Percentiles rank a stretch among this genome's conserved stretches.
phyloP scores from a whole-genome alignment of 37 sponge, comb jelly and placozoan species.

The Dysidea cf. avara region DNA sequence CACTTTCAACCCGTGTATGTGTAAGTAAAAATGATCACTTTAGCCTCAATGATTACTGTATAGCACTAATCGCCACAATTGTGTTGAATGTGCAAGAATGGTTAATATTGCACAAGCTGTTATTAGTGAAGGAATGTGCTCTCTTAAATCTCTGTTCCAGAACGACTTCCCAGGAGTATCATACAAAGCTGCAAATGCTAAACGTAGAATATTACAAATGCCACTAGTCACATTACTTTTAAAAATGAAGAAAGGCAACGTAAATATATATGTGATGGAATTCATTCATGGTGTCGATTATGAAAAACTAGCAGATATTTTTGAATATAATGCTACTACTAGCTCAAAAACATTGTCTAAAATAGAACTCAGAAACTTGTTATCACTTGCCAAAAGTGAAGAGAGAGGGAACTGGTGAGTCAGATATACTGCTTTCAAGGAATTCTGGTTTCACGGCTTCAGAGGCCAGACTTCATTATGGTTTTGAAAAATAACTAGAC shows the following conservation, averaged over 20 bases:
- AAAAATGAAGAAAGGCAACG: conserved; percentile 2
- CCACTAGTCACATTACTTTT: conserved; percentile 7
- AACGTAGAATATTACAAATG: conserved; percentile 11
- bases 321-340: background rate
- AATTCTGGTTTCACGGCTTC: conserved; percentile 8
- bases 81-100: background rate
- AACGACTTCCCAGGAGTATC: conserved; percentile 7
- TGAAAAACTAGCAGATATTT: background rate
- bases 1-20: conserved; percentile 2
- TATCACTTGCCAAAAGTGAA: conserved; percentile 9
- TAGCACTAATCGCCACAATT: background rate
- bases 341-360: conserved; percentile 5
- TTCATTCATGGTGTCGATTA: conserved; percentile 21
- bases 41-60: conserved; percentile 2
- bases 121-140: background rate
- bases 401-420: conserved; percentile 8
- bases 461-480: conserved; percentile 15
- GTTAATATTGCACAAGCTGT: background rate
- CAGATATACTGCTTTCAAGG: background rate
- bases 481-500: background rate
- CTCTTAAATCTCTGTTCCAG: background rate
- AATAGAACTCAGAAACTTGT: conserved; percentile 1
- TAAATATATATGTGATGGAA: conserved; percentile 9
- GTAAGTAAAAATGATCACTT: background rate
- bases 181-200: conserved; percentile 19